Evolutionary conservation across 2,888 invertebrate genomes (phyloP).

Genomic region (Chymomyza fuscimana): DNA sequence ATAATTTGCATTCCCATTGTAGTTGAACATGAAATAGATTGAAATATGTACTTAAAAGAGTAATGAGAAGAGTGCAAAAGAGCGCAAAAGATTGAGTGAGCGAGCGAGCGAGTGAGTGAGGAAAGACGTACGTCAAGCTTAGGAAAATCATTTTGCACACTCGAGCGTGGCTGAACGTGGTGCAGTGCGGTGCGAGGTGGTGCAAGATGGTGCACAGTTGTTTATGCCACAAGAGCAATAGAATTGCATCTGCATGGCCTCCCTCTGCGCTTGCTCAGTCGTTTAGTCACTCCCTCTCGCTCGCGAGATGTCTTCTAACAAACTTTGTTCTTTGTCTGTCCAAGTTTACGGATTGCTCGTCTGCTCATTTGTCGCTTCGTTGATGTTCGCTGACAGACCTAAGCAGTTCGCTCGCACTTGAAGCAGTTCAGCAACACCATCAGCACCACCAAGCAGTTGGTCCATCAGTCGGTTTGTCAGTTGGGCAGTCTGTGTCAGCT

Average conservation of each 20-base stretch:
- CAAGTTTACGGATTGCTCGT: conserved; percentile 27
- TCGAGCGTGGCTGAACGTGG: conserved; percentile 45
- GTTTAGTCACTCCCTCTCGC: neutral
- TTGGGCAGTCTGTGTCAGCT: neutral
- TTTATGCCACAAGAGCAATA: neutral
- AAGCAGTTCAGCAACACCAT: conserved; percentile 49
- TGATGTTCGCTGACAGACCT: conserved; percentile 54
- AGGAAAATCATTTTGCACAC: conserved; percentile 63
- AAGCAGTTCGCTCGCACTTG: conserved; percentile 51
- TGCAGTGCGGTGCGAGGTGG: conserved; percentile 25
- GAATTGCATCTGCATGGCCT: conserved; percentile 6
- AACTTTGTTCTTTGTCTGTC: conserved; percentile 5
- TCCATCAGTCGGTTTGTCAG: conserved; percentile 2
- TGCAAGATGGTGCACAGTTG: neutral
- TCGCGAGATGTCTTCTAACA: neutral
- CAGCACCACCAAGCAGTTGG: conserved; percentile 24
- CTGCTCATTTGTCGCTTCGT: conserved; percentile 69
- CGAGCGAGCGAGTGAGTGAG: too few relatives aligned
- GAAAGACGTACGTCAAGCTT: conserved; percentile 21
- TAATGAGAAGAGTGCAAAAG: conserved; percentile 1
- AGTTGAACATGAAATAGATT: conserved; percentile 54
- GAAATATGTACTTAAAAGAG: conserved; percentile 34
- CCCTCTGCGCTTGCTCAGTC: neutral
- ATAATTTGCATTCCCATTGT: conserved; percentile 56
- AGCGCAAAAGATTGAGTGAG: neutral